phyloP scores from a whole-genome alignment of 1,140 invertebrate species.

The Hylaeus volcanicus region DNA sequence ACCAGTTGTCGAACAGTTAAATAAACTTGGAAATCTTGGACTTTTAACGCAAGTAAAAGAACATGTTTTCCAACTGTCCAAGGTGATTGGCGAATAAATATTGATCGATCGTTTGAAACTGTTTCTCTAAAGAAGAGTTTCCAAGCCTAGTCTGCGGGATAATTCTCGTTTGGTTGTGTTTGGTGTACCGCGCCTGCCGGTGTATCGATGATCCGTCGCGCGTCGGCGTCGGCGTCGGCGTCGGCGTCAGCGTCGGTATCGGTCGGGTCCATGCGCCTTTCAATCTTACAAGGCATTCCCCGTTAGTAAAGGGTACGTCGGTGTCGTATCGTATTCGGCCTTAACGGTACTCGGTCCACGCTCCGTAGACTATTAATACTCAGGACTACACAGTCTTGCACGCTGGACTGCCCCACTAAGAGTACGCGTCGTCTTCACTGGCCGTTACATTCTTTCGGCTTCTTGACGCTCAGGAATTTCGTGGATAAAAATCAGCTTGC shows the following conservation, averaged over 20 bases:
- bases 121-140: no score
- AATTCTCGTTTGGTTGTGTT: not conserved
- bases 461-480: conserved; percentile 35
- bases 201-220: conserved; percentile 8
- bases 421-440: not conserved
- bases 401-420: conserved; percentile 37
- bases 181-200: not conserved
- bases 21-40: no score
- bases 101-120: no score
- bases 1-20: no score
- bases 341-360: conserved; percentile 76
- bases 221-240: no score
- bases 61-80: no score
- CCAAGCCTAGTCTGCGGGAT: no score
- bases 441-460: conserved; percentile 43
- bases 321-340: conserved; percentile 61
- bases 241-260: no score
- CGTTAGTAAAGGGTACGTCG: conserved; percentile 65
- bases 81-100: no score
- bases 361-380: conserved; percentile 51
- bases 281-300: conserved; percentile 58
- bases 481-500: not conserved
- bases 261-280: not conserved
- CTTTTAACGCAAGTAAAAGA: no score
- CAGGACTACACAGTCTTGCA: conserved; percentile 20